Evolutionary conservation across 2,888 invertebrate species (phyloP).

Genomic region (Drosophila yooni): DNA sequence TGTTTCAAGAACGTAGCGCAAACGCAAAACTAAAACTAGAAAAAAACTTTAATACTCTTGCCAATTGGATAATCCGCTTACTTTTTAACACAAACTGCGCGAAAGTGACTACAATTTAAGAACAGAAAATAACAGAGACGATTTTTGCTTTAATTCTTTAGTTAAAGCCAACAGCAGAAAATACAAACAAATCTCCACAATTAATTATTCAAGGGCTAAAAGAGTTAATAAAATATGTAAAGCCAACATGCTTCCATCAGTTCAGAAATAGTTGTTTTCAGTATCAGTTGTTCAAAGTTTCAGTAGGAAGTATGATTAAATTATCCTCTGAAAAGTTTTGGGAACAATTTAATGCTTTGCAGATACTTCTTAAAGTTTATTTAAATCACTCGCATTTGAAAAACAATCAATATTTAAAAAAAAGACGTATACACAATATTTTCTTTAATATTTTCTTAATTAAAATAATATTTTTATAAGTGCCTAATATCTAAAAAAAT

Average conservation of each 20-base stretch:
- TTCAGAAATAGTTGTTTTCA: not conserved
- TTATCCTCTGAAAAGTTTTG: not conserved
- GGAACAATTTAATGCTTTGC: not conserved
- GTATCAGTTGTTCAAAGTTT: not conserved
- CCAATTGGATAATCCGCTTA: constrained; percentile 27
- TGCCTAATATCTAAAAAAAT: not conserved
- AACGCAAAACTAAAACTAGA: constrained; percentile 18
- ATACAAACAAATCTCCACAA: not conserved
- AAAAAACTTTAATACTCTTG: constrained; percentile 42
- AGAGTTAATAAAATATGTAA: not conserved
- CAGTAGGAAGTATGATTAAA: not conserved
- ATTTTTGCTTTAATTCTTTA: not conserved
- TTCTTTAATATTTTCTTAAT: not conserved
- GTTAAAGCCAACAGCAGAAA: not conserved
- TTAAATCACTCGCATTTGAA: not conserved
- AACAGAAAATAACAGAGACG: not conserved
- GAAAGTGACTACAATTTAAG: not conserved
- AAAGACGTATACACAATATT: not conserved
- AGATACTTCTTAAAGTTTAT: not conserved
- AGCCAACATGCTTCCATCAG: not conserved
- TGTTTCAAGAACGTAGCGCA: constrained; percentile 9
- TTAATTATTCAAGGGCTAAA: not conserved
- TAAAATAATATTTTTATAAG: too few relatives aligned
- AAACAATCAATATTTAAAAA: too few relatives aligned
- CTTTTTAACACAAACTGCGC: not conserved